phyloP scores from a whole-genome alignment of 2,797 vertebrate genomes.

The Tympanoctomys barrerae region DNA sequence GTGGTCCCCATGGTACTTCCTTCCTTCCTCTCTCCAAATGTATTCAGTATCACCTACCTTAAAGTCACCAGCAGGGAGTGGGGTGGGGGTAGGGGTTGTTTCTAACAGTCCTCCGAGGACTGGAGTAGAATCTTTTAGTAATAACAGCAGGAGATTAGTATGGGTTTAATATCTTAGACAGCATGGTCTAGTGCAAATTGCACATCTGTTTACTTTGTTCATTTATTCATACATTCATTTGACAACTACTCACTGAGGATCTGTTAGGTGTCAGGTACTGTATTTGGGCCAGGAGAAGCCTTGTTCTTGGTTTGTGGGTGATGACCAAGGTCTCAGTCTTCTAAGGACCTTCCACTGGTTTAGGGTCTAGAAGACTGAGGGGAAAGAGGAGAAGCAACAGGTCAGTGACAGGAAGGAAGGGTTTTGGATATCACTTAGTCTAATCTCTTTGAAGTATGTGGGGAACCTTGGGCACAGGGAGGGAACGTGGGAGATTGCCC shows the following conservation, averaged over 20 bases:
- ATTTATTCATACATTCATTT: neutral
- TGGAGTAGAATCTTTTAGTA: neutral
- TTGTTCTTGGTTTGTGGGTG: neutral
- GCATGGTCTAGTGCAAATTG: neutral
- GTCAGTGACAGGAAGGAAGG: neutral
- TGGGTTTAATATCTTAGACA: slow-evolving; percentile 25
- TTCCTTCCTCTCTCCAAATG: slow-evolving; percentile 20
- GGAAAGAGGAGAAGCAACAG: neutral
- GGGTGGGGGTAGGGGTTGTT: too few relatives aligned
- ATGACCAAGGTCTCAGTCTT: slow-evolving; percentile 33
- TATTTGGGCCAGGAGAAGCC: neutral
- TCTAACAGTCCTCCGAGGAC: neutral
- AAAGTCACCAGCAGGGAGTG: neutral
- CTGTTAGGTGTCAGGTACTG: neutral
- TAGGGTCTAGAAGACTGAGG: neutral
- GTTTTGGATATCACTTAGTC: neutral
- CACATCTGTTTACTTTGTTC: neutral
- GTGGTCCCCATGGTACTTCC: neutral
- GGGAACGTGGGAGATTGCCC: neutral
- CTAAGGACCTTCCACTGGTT: neutral
- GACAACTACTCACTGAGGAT: neutral
- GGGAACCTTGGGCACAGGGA: neutral
- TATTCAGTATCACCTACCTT: neutral
- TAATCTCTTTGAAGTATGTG: neutral
- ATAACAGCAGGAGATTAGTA: neutral